A percentile compares a stretch with the other conserved stretches of the same genome.
These are phyloP conservation scores for Aphrophora alni DNA, from an alignment of 2,888 invertebrate species.

Conservation along the genomic window DNA sequence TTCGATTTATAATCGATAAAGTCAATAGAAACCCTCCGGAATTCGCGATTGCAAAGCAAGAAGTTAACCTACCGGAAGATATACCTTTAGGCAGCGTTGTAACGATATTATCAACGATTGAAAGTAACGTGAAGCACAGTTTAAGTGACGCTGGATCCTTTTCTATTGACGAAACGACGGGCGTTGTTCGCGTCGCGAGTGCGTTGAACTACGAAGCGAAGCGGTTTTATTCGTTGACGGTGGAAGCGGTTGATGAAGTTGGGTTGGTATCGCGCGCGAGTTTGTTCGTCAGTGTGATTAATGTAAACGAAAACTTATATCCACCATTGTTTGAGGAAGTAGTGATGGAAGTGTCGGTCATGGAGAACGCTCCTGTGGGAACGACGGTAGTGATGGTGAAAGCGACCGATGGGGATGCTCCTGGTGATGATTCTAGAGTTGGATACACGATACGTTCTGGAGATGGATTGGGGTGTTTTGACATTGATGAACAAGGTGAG, in stretches of 20 bases:
- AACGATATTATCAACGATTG: constrained; percentile 80
- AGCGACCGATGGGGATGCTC: constrained; percentile 80
- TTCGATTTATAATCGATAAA: background rate
- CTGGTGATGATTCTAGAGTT: constrained; percentile 79
- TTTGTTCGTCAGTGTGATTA: constrained; percentile 84
- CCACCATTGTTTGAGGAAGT: constrained; percentile 83
- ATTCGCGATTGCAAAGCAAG: background rate
- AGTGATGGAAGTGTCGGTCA: constrained; percentile 74
- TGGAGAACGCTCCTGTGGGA: constrained; percentile 80
- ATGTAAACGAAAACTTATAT: constrained; percentile 91
- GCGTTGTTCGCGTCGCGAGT: constrained; percentile 80
- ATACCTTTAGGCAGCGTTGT: constrained; percentile 86
- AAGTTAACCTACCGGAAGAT: constrained; percentile 86
- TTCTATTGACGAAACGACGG: constrained; percentile 82
- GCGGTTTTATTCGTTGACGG: constrained; percentile 86
- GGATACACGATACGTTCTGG: constrained; percentile 87
- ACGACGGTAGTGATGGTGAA: constrained; percentile 76
- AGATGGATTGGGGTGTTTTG: constrained; percentile 88
- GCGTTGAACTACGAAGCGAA: constrained; percentile 86
- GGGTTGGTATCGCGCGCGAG: constrained; percentile 78
- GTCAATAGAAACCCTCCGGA: background rate
- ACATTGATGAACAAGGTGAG: constrained; percentile 68
- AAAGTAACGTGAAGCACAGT: constrained; percentile 69
- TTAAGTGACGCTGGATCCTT: constrained; percentile 66
- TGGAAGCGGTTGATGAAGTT: constrained; percentile 83